Evolutionary conservation across 2,797 vertebrate species (phyloP).

Genomic region (Brachyrhaphis roseni): DNA sequence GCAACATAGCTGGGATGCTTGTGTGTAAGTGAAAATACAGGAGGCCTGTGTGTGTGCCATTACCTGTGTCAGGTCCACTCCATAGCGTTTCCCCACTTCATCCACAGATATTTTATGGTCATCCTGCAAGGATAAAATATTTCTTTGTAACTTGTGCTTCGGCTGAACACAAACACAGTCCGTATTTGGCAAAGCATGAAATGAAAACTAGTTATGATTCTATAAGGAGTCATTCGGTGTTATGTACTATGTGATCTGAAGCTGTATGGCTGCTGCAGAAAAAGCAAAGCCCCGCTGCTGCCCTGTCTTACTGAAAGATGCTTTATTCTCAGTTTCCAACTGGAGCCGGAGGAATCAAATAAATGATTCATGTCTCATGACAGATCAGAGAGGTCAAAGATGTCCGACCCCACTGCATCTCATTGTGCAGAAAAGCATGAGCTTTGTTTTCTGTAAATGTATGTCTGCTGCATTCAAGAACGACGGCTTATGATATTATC

Average conservation of each 20-base stretch:
- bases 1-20: too few relatives aligned
- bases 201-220: neutral
- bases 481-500: neutral
- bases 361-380: slow-evolving; percentile 37
- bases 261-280: slow-evolving; percentile 9
- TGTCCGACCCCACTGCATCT: slow-evolving; percentile 17
- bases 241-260: neutral
- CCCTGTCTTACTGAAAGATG: slow-evolving; percentile 20
- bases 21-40: slow-evolving; percentile 3
- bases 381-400: slow-evolving; percentile 38
- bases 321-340: slow-evolving; percentile 23
- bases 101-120: slow-evolving; percentile 89
- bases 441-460: slow-evolving; percentile 19
- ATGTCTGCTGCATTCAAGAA: slow-evolving; percentile 10
- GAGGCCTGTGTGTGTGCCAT: slow-evolving; percentile 44
- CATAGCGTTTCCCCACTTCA: slow-evolving; percentile 88
- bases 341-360: slow-evolving; percentile 16
- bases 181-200: slow-evolving; percentile 12
- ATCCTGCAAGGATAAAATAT: slow-evolving; percentile 80
- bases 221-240: slow-evolving; percentile 1
- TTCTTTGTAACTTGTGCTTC: slow-evolving; percentile 1
- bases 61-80: slow-evolving; percentile 87
- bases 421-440: slow-evolving; percentile 3
- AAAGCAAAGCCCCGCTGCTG: slow-evolving; percentile 6
- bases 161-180: neutral